These are phyloP conservation scores for Glossophaga mutica DNA, from an alignment of 2,797 vertebrate species.

Conservation along the genomic window DNA sequence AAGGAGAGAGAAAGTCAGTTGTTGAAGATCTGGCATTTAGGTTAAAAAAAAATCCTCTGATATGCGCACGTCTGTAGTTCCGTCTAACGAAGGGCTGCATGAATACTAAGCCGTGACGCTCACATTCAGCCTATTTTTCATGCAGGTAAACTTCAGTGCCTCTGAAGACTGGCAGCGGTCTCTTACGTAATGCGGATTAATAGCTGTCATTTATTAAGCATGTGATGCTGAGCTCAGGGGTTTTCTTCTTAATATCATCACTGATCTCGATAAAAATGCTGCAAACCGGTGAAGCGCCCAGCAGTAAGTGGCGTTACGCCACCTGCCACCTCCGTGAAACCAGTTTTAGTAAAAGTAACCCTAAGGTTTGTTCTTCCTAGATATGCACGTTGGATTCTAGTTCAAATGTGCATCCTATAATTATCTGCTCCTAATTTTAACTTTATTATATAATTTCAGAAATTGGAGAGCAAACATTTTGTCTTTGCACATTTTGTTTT, in stretches of 20 bases:
- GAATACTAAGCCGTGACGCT: not conserved
- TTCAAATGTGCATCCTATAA: not conserved
- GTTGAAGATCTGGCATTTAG: not conserved
- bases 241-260: not conserved
- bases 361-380: not conserved
- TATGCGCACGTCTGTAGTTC: not conserved
- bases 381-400: not conserved
- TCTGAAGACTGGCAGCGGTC: not conserved
- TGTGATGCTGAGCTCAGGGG: not conserved
- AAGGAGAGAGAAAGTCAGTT: not conserved
- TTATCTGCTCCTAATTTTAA: constrained; percentile 16
- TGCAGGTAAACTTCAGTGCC: not conserved
- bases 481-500: not conserved
- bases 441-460: not conserved
- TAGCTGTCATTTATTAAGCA: not conserved
- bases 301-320: not conserved
- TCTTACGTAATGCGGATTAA: not conserved
- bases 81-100: not conserved
- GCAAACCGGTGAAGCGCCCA: not conserved
- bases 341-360: not conserved
- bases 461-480: constrained; percentile 31
- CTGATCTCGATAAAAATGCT: not conserved
- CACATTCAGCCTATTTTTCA: not conserved
- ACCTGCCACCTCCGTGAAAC: not conserved
- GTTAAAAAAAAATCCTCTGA: not conserved